A percentile compares a stretch with the other conserved stretches of the same genome.
These are phyloP conservation scores for Chloebia gouldiae DNA, from an alignment of 2,113 vertebrate species.

Conservation along the genomic window DNA sequence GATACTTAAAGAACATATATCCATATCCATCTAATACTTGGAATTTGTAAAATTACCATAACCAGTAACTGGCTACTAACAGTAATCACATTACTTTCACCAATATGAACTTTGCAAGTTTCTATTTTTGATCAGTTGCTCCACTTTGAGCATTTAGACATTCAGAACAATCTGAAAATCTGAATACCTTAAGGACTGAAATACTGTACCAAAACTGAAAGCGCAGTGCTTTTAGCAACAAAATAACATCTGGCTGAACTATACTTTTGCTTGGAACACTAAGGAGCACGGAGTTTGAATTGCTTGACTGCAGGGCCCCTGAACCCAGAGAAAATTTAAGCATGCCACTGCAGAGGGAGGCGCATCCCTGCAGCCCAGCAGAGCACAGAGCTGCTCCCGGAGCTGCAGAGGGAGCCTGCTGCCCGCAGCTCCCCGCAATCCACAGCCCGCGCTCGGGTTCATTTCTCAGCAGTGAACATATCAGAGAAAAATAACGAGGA, in stretches of 20 bases:
- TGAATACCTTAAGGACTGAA: not conserved
- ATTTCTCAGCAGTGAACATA: not conserved
- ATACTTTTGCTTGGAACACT: not conserved
- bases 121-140: not conserved
- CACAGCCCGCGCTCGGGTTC: not conserved
- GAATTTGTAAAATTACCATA: not conserved
- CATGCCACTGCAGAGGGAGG: not conserved
- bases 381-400: accelerated
- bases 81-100: not conserved
- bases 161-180: not conserved
- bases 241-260: not conserved
- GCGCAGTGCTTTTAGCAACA: not conserved
- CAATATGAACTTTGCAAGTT: not conserved
- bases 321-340: accelerated
- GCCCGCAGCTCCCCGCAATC: not conserved
- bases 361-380: not conserved
- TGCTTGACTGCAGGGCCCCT: not conserved
- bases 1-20: not conserved
- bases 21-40: not conserved
- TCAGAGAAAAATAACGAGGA: not conserved
- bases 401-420: not conserved
- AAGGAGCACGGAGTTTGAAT: not conserved
- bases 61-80: not conserved
- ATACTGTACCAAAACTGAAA: not conserved
- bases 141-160: not conserved